A percentile compares a stretch with the other conserved stretches of the same genome.
Evolutionary conservation across 53 echinoderm and acorn worm genomes (phyloP).

Genomic region (Arbacia lixula): DNA sequence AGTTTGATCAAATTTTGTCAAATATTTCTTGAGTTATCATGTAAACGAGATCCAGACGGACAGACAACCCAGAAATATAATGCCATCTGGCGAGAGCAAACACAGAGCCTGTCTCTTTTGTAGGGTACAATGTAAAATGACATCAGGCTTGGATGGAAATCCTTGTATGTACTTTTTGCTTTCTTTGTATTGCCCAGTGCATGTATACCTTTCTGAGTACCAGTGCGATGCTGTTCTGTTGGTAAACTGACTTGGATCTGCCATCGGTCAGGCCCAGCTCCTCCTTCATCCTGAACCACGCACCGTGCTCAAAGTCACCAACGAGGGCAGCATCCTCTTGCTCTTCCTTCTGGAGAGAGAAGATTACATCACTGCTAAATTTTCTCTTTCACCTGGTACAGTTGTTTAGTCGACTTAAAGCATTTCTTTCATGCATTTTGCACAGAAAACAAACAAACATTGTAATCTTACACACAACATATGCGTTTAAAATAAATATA

Average conservation of each 20-base stretch:
- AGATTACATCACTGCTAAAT: not conserved
- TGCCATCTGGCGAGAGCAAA: no score
- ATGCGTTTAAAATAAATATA: no score
- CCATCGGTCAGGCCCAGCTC: conserved; percentile 71
- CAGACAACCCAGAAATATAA: no score
- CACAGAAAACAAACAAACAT: not conserved
- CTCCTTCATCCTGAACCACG: conserved; percentile 83
- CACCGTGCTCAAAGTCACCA: conserved; percentile 83
- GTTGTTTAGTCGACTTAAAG: not conserved
- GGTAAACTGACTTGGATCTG: conserved; percentile 68
- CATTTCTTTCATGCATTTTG: no score
- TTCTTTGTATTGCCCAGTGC: no score
- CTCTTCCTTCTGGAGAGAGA: not conserved
- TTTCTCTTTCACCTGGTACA: not conserved
- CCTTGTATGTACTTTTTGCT: no score
- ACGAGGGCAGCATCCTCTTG: conserved; percentile 46
- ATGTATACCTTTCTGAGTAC: conserved; percentile 84
- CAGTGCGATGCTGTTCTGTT: conserved; percentile 77
- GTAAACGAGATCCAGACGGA: no score
- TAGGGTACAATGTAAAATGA: no score
- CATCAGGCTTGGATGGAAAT: not conserved
- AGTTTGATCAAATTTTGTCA: no score
- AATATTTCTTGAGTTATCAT: no score
- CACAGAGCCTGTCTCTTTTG: no score
- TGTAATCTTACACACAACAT: not conserved